A percentile compares a stretch with the other conserved stretches of the same genome.
Conservation (phyloP, 2,888 invertebrate species). For the Chloroclystis v-ata region DNA sequence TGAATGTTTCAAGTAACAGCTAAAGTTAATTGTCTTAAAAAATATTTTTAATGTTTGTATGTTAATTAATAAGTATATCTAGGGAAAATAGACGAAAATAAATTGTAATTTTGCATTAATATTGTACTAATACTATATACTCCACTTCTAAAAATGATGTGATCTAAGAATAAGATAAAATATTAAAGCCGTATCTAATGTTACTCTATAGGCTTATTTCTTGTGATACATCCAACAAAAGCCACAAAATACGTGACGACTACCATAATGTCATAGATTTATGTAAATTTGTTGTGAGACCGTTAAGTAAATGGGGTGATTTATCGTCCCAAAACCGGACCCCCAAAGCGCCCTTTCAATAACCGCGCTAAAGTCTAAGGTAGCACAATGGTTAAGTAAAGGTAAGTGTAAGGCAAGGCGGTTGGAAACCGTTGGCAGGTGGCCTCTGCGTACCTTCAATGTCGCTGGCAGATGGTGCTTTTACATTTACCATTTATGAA, state of each 20-base stretch:
- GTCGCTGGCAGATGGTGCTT: constrained; percentile 18
- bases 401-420: constrained; percentile 17
- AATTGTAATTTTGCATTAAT: too few species aligned
- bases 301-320: constrained; percentile 7
- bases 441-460: constrained; percentile 19
- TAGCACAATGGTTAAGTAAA: constrained; percentile 9
- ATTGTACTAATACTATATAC: too few species aligned
- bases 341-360: constrained; percentile 11
- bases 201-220: too few species aligned
- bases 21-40: too few species aligned
- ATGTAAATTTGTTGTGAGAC: constrained; percentile 7
- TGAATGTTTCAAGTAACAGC: too few species aligned
- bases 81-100: too few species aligned
- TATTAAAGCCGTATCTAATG: too few species aligned
- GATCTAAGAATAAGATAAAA: too few species aligned
- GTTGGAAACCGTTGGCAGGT: constrained; percentile 32
- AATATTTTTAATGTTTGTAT: too few species aligned
- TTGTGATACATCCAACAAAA: too few species aligned
- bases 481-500: constrained; percentile 9
- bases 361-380: constrained; percentile 12
- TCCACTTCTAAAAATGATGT: too few species aligned
- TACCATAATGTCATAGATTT: neutral
- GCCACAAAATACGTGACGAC: neutral
- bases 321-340: constrained; percentile 8
- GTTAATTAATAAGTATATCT: too few species aligned